A percentile compares a stretch with the other conserved stretches of the same genome.
phyloP scores from a whole-genome alignment of 2,888 invertebrate genomes.

The Byasa hedistus region DNA sequence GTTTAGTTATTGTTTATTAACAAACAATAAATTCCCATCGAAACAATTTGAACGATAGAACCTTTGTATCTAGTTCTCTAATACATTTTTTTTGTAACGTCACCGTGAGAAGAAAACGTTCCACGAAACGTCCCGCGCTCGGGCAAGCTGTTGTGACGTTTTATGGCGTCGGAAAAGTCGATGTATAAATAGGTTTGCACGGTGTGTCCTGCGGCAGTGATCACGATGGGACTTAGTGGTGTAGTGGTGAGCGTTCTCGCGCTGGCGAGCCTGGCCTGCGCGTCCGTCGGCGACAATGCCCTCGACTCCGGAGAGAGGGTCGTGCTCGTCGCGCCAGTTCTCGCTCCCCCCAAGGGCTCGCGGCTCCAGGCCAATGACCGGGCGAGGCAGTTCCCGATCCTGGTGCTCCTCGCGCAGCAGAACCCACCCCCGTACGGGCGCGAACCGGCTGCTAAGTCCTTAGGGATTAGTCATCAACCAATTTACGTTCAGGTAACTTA shows the following conservation, averaged over 20 bases:
- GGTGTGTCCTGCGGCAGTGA: slow-evolving; percentile 65
- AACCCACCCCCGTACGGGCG: slow-evolving; percentile 44
- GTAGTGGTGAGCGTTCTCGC: slow-evolving; percentile 58
- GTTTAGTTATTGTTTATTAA: slow-evolving; percentile 18
- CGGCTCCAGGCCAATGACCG: slow-evolving; percentile 58
- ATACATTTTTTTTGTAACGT: slow-evolving; percentile 45
- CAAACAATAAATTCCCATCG: slow-evolving; percentile 30
- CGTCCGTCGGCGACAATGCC: slow-evolving; percentile 59
- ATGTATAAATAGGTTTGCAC: slow-evolving; percentile 70
- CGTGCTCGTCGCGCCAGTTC: slow-evolving; percentile 65
- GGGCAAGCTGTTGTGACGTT: slow-evolving; percentile 51
- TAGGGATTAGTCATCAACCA: slow-evolving; percentile 52
- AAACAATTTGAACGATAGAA: neutral
- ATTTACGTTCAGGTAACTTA: slow-evolving; percentile 67
- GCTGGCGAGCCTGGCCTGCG: slow-evolving; percentile 49
- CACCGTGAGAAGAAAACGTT: slow-evolving; percentile 53
- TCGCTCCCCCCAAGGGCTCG: slow-evolving; percentile 67
- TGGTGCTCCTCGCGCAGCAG: slow-evolving; percentile 58
- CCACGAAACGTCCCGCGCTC: slow-evolving; percentile 47
- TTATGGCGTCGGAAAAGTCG: slow-evolving; percentile 53
- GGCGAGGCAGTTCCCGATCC: slow-evolving; percentile 68
- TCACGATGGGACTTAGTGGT: slow-evolving; percentile 65
- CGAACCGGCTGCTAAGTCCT: slow-evolving; percentile 61
- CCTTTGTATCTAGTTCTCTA: neutral
- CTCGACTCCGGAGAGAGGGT: slow-evolving; percentile 60